These are phyloP conservation scores for Microcaecilia unicolor DNA, from an alignment of 2,797 vertebrate species.

Conservation along the genomic window DNA sequence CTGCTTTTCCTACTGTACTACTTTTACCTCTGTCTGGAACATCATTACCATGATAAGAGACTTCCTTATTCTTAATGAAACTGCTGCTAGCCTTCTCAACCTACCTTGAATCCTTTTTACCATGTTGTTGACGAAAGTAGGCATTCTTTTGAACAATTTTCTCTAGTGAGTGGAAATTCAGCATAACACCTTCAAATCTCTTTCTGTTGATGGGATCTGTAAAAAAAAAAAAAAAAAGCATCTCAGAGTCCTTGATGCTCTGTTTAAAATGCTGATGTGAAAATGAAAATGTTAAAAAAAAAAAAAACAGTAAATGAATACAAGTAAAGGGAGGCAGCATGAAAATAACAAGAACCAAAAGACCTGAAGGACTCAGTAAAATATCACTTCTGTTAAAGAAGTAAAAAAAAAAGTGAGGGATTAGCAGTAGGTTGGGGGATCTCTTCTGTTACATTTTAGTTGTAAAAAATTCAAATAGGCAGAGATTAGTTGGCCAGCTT, in stretches of 20 bases:
- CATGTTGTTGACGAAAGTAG: not conserved
- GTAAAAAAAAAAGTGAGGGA: too few species aligned
- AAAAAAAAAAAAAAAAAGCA: not conserved
- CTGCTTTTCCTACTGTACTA: too few species aligned
- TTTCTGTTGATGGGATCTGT: not conserved
- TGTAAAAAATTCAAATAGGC: not conserved
- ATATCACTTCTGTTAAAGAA: too few species aligned
- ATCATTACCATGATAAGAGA: too few species aligned
- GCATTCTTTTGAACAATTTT: slow-evolving; percentile 24
- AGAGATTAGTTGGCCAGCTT: too few species aligned
- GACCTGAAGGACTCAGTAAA: not conserved
- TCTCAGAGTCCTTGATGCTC: not conserved
- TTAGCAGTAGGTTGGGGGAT: not conserved
- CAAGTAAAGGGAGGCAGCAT: not conserved
- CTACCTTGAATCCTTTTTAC: too few species aligned
- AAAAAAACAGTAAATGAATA: too few species aligned
- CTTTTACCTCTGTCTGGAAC: too few species aligned
- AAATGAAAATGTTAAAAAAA: too few species aligned
- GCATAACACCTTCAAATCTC: slow-evolving; percentile 32
- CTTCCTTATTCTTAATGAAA: too few species aligned
- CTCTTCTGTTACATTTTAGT: not conserved
- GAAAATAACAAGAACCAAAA: not conserved
- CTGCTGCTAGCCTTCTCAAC: too few species aligned
- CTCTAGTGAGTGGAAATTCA: slow-evolving; percentile 26
- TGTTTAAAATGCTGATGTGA: not conserved